A percentile compares a stretch with the other conserved stretches of the same genome.
phyloP scores from a whole-genome alignment of 2,888 invertebrate genomes.

The Oligia latruncula region DNA sequence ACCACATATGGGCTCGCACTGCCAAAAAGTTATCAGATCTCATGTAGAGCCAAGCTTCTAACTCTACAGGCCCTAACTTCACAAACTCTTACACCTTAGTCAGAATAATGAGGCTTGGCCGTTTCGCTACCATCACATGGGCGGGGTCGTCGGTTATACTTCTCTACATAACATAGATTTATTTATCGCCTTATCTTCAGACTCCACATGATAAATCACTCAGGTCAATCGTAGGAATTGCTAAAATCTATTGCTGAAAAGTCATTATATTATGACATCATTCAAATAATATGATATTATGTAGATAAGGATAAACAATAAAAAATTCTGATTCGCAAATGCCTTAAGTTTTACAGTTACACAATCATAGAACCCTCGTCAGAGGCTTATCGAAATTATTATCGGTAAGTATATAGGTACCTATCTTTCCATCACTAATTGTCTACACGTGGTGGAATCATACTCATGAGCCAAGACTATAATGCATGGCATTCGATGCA shows the following conservation, averaged over 20 bases:
- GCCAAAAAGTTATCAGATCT: no score
- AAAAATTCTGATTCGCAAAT: background rate
- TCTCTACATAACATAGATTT: background rate
- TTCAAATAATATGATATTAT: background rate
- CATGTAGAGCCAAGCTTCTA: no score
- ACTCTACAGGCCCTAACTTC: no score
- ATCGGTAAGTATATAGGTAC: background rate
- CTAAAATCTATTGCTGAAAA: background rate
- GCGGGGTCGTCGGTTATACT: no score
- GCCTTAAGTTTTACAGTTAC: background rate
- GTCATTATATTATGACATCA: conserved; percentile 27
- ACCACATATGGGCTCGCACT: no score
- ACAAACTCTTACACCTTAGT: no score
- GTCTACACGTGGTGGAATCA: background rate
- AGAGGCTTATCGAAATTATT: conserved; percentile 3
- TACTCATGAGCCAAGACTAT: no score
- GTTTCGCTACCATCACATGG: no score
- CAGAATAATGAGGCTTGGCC: no score
- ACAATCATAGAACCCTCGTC: background rate
- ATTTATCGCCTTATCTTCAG: conserved; percentile 28
- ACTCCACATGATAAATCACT: background rate
- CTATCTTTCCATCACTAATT: conserved; percentile 31
- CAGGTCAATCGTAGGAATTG: conserved; percentile 35
- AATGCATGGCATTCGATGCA: no score
- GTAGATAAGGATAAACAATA: conserved; percentile 4